A percentile compares a stretch with the other conserved stretches of the same genome.
Evolutionary conservation across 1,140 invertebrate species (phyloP).

Genomic region (Diorhabda sublineata): DNA sequence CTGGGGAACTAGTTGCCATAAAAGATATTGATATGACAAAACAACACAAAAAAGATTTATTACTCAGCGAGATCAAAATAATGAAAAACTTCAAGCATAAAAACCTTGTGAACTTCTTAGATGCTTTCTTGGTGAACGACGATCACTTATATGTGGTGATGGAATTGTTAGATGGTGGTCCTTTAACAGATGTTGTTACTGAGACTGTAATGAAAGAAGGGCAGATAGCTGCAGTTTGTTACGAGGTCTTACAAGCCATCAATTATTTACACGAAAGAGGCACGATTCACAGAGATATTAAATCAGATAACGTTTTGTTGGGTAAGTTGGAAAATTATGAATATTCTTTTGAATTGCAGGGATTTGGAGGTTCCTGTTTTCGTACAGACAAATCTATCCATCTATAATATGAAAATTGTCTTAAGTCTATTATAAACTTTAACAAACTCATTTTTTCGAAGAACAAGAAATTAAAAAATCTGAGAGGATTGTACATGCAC

Average conservation of each 20-base stretch:
- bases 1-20: slow-evolving; percentile 80
- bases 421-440: too few relatives aligned
- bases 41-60: slow-evolving; percentile 91
- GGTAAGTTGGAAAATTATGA: background rate
- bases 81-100: slow-evolving; percentile 91
- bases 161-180: slow-evolving; percentile 94
- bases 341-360: too few relatives aligned
- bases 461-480: too few relatives aligned
- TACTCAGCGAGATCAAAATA: slow-evolving; percentile 92
- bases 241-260: slow-evolving; percentile 88
- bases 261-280: slow-evolving; percentile 87
- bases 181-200: slow-evolving; percentile 94
- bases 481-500: too few relatives aligned
- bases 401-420: too few relatives aligned
- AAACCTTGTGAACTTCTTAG: slow-evolving; percentile 96
- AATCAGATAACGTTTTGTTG: slow-evolving; percentile 93
- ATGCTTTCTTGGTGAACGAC: slow-evolving; percentile 80
- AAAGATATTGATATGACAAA: slow-evolving; percentile 94
- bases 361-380: too few relatives aligned
- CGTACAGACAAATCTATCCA: too few relatives aligned
- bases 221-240: slow-evolving; percentile 93
- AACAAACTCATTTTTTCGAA: too few relatives aligned
- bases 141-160: slow-evolving; percentile 93
- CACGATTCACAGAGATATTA: slow-evolving; percentile 92
- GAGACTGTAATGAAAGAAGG: slow-evolving; percentile 97